Conservation (phyloP, 1,140 invertebrate species). For the Zaprionus capensis region DNA sequence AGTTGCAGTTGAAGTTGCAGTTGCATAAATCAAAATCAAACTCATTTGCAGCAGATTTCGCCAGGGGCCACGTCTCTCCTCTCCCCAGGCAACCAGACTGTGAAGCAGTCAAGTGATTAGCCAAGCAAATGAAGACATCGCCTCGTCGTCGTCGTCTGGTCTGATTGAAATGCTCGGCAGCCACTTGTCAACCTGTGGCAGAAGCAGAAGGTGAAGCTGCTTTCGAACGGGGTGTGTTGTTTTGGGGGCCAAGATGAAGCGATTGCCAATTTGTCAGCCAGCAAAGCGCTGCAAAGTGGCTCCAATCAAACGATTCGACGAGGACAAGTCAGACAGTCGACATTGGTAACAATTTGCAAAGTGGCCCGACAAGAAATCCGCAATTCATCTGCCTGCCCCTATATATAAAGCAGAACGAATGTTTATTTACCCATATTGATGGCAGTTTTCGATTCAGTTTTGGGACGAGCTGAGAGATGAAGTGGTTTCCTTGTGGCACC, state of each 20-base stretch:
- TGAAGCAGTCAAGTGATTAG: constrained; percentile 70
- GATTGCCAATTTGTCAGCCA: constrained; percentile 29
- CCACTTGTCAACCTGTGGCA: constrained; percentile 42
- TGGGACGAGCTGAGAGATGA: not conserved
- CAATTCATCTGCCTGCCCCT: constrained; percentile 21
- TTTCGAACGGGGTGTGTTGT: constrained; percentile 2
- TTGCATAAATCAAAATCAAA: constrained; percentile 81
- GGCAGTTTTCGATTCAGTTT: not conserved
- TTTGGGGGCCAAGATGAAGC: constrained; percentile 32
- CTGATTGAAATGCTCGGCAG: constrained; percentile 67
- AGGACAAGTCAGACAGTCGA: constrained; percentile 8
- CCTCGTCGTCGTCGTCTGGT: constrained; percentile 7
- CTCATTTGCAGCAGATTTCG: constrained; percentile 60
- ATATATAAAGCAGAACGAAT: constrained; percentile 12
- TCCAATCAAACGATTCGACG: constrained; percentile 22
- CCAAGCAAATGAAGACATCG: constrained; percentile 55
- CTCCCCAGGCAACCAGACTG: constrained; percentile 17
- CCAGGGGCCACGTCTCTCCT: not conserved
- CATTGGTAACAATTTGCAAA: constrained; percentile 18
- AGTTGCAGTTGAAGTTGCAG: constrained; percentile 52
- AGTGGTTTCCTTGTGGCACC: not conserved
- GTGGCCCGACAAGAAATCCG: constrained; percentile 11
- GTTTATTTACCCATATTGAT: not conserved
- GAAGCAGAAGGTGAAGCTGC: constrained; percentile 1
- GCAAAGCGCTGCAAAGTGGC: not conserved